phyloP scores from a whole-genome alignment of 1,140 invertebrate species.

The Monochamus saltuarius region DNA sequence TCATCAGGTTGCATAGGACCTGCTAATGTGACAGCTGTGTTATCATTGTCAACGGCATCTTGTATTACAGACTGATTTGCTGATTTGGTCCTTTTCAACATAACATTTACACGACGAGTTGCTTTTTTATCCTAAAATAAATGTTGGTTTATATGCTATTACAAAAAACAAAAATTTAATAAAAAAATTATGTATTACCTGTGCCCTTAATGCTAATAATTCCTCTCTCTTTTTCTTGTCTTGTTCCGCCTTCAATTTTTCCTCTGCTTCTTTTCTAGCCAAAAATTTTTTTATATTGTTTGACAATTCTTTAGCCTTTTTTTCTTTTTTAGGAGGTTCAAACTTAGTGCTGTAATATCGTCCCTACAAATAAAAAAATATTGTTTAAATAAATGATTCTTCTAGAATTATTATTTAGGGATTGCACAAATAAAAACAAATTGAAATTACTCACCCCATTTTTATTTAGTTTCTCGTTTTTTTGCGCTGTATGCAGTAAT shows the following conservation, averaged over 20 bases:
- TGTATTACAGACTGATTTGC: slow-evolving; percentile 83
- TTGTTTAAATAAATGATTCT: slow-evolving; percentile 13
- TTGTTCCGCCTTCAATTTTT: slow-evolving; percentile 64
- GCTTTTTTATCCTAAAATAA: slow-evolving; percentile 57
- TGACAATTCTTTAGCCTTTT: slow-evolving; percentile 66
- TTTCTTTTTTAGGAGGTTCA: slow-evolving; percentile 78
- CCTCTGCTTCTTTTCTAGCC: slow-evolving; percentile 77
- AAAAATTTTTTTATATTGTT: slow-evolving; percentile 81
- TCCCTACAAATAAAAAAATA: slow-evolving; percentile 45
- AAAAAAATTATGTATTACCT: slow-evolving; percentile 50
- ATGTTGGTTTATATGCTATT: neutral
- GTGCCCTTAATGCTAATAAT: slow-evolving; percentile 71
- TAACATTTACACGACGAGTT: slow-evolving; percentile 60
- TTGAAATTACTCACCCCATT: slow-evolving; percentile 52
- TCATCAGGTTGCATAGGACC: slow-evolving; percentile 79
- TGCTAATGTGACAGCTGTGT: slow-evolving; percentile 72
- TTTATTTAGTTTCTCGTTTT: slow-evolving; percentile 55
- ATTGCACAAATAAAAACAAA: slow-evolving; percentile 4
- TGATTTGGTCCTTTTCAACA: slow-evolving; percentile 79
- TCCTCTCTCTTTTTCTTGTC: slow-evolving; percentile 64
- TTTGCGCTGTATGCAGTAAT: slow-evolving; percentile 61
- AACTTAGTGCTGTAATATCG: slow-evolving; percentile 75
- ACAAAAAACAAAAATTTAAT: slow-evolving; percentile 54
- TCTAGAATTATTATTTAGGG: slow-evolving; percentile 9
- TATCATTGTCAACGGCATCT: slow-evolving; percentile 75